Evolutionary conservation across 2,113 vertebrate genomes (phyloP).

Genomic region (Nothoprocta perdicaria): DNA sequence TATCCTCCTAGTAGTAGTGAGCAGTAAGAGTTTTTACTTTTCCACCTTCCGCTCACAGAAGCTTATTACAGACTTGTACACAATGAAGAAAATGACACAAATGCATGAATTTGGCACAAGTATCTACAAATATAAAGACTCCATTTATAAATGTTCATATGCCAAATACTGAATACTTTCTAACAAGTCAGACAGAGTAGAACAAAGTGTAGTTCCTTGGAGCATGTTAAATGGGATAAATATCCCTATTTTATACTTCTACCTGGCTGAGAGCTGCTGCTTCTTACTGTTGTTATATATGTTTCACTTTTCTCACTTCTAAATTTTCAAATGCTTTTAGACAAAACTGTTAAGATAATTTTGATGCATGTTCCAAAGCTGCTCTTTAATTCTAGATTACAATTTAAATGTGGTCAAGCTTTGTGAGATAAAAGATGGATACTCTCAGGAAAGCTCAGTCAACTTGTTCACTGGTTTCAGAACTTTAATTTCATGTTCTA

Average conservation of each 20-base stretch:
- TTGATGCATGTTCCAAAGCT: neutral
- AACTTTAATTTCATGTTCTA: neutral
- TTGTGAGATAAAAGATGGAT: neutral
- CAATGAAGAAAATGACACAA: neutral
- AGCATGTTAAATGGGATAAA: neutral
- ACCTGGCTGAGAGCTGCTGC: neutral
- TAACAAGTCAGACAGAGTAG: neutral
- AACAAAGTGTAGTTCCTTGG: accelerated
- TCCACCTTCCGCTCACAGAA: neutral
- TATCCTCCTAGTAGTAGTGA: neutral
- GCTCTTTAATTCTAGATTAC: neutral
- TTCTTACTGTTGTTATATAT: neutral
- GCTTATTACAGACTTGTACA: neutral
- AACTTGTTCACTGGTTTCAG: neutral
- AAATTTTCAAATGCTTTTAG: neutral
- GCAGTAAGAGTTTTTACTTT: neutral
- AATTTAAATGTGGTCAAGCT: slow-evolving; percentile 27
- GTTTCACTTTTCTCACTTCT: neutral
- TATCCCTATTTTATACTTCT: neutral
- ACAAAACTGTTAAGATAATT: neutral
- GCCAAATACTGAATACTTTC: neutral
- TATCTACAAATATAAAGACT: neutral
- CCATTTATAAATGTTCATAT: neutral
- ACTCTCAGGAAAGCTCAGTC: neutral
- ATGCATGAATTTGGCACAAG: neutral